Evolutionary conservation across 2,797 vertebrate species (phyloP).

Genomic region (Enteromius argenteus): DNA sequence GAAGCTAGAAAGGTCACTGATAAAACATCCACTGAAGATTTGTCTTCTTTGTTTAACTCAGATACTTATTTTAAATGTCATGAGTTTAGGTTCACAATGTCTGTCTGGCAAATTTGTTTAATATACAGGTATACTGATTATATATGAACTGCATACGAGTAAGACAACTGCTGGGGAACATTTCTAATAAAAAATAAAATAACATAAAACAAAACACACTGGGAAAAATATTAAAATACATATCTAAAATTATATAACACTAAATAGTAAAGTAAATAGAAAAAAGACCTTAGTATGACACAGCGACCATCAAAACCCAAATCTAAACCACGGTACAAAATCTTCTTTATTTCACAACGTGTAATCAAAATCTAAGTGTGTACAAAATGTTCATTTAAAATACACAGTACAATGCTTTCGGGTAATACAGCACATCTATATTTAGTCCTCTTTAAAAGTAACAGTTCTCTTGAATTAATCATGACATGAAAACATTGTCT

Average conservation of each 20-base stretch:
- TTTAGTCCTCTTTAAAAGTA: conserved; percentile 1
- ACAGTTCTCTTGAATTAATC: not conserved
- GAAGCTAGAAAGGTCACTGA: conserved; percentile 25
- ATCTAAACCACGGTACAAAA: not conserved
- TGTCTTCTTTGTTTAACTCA: conserved; percentile 13
- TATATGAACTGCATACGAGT: not conserved
- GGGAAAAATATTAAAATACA: not conserved
- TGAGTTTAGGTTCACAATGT: not conserved
- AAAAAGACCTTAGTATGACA: not conserved
- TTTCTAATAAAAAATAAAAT: not conserved
- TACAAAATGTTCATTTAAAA: not conserved
- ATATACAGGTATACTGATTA: not conserved
- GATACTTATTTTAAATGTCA: conserved; percentile 23
- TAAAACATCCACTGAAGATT: conserved; percentile 28
- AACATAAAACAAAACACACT: not conserved
- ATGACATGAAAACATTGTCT: not conserved
- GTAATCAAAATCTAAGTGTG: not conserved
- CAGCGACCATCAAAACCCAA: not conserved
- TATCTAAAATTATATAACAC: not conserved
- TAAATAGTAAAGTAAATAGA: not conserved
- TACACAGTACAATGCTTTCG: not conserved
- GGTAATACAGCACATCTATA: not conserved
- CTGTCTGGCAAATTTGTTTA: not conserved
- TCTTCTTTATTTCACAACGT: not conserved
- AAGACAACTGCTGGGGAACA: not conserved